These are phyloP conservation scores for Apoderus coryli DNA, from an alignment of 2,888 invertebrate species.

Conservation along the genomic window DNA sequence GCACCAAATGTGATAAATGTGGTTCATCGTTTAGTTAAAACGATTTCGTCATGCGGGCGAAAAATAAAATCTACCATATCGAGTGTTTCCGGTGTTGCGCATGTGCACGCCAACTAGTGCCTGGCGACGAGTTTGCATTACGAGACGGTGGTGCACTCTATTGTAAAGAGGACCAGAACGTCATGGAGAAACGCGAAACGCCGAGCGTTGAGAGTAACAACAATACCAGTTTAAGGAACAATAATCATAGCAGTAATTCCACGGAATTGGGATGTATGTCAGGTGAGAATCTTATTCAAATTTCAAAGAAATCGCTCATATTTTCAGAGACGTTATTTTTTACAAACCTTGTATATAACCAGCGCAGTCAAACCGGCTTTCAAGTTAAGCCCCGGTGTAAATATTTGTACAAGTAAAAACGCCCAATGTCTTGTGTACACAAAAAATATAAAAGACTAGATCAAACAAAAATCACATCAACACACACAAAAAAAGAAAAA, in stretches of 20 bases:
- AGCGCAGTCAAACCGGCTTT: too few species aligned
- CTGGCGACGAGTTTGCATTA: constrained; percentile 96
- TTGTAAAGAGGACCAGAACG: constrained; percentile 89
- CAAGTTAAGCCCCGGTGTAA: too few species aligned
- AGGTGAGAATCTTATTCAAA: too few species aligned
- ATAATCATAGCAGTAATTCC: constrained; percentile 47
- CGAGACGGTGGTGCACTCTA: constrained; percentile 90
- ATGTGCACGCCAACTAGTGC: constrained; percentile 81
- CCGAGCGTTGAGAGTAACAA: constrained; percentile 42
- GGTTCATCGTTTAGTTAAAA: constrained; percentile 84
- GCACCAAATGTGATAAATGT: constrained; percentile 96
- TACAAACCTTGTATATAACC: too few species aligned
- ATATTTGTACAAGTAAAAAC: too few species aligned
- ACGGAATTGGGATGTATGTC: constrained; percentile 73
- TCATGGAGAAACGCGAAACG: constrained; percentile 55
- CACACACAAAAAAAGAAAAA: too few species aligned
- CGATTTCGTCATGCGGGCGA: constrained; percentile 97
- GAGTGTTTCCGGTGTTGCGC: constrained; percentile 96
- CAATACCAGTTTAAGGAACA: constrained; percentile 49
- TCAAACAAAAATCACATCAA: too few species aligned
- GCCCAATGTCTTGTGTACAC: too few species aligned
- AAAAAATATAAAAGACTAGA: too few species aligned
- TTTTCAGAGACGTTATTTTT: too few species aligned
- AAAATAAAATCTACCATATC: constrained; percentile 92
- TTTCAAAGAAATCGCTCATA: too few species aligned